phyloP scores from a whole-genome alignment of 2,113 vertebrate genomes.

The Oreocharis arfaki region DNA sequence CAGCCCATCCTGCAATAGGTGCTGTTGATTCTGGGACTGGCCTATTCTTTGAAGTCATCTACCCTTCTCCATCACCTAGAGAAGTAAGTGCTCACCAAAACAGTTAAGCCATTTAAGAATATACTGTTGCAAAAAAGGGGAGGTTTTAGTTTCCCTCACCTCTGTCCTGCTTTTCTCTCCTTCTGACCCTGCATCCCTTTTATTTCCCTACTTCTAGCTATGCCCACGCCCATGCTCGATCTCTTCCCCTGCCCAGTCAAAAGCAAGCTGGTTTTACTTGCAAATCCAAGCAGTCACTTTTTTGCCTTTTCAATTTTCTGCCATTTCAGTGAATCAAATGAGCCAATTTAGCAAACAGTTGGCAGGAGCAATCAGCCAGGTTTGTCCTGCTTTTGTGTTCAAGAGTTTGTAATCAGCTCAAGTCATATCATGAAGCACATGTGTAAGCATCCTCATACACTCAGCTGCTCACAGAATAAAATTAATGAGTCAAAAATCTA shows the following conservation, averaged over 20 bases:
- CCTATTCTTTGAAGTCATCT: background rate
- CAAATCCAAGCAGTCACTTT: background rate
- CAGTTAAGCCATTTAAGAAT: background rate
- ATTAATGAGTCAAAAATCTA: background rate
- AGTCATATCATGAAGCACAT: background rate
- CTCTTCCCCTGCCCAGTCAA: background rate
- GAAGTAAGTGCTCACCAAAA: background rate
- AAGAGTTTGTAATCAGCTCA: background rate
- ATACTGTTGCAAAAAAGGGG: background rate
- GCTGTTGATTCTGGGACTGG: background rate
- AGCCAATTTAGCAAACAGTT: background rate
- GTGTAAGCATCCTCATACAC: background rate
- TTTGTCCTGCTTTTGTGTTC: background rate
- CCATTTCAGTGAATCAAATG: background rate
- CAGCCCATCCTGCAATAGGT: background rate
- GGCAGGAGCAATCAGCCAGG: background rate
- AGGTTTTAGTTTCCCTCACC: background rate
- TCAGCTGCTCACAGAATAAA: background rate
- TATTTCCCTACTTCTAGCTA: background rate
- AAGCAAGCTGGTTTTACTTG: background rate
- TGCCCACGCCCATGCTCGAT: background rate
- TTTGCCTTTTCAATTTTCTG: background rate
- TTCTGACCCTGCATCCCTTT: background rate
- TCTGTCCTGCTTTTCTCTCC: background rate
- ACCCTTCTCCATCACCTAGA: background rate